Base-by-base conservation (phyloP, 2,797 vertebrate species). In the Valencia hispanica region DNA sequence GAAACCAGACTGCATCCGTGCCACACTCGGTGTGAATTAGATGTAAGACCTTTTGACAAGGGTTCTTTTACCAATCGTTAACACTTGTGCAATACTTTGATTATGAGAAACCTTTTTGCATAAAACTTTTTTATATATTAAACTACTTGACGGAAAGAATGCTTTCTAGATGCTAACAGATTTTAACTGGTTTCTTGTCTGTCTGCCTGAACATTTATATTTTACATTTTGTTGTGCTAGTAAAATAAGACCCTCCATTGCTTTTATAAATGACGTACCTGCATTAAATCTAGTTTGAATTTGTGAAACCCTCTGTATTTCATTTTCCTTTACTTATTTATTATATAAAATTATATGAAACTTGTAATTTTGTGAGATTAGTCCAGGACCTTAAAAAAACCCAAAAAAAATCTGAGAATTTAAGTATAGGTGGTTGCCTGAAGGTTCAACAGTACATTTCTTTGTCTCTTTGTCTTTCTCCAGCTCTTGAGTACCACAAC, bases 401-500 rank as follows among this genome's bases (percentile, higher is more conserved):
- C 10, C 34, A 6, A 9, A 4, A 20, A 22, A 63, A 63, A 36
- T 22, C 3, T 36, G 30, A 18, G 22, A 8, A 65, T 2, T 22
- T 3, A 14, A 22, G 61, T 25, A 22, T 22, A 65, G 61, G 34
- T 39, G 1, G 34, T 39, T 22, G 11, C 9, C 61, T 65, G 32
- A 9, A 10, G 20, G 18, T 65, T 36, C 8, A 36, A 39, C 50
- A n/a, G n/a, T n/a, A n/a, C n/a, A n/a, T n/a, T n/a, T n/a, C n/a
- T n/a, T n/a, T 45, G 43, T 70, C 32, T 75, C n/a, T 80, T 32
- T 73, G 6, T 74, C 25, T 90, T 34, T 84, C 68, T 78, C 11
- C 91, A 99, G 98, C 98, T 0, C 93, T 99, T 79, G 97, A 98
- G 90, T 99, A 99, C 84, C 97, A 97, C 87, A 99, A 97, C 90